Evolutionary conservation across 1,140 invertebrate genomes (phyloP).

Genomic region (Luehdorfia chinensis): DNA sequence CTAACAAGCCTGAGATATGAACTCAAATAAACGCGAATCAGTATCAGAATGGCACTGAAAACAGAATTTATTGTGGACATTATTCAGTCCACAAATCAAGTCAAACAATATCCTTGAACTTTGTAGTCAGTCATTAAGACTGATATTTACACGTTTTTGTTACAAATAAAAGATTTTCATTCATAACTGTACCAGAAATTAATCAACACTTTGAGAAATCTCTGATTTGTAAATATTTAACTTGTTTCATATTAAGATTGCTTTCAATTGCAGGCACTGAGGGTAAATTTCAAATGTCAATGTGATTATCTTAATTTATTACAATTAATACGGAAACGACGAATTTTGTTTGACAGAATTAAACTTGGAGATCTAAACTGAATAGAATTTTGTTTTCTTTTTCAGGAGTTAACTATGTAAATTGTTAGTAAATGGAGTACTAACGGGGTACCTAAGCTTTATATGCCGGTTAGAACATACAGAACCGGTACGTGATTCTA

Average conservation of each 20-base stretch:
- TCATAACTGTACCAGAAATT: conserved; percentile 8
- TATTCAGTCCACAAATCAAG: neutral
- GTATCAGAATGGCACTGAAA: conserved; percentile 9
- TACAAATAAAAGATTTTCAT: neutral
- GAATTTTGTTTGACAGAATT: neutral
- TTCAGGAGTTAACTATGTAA: no score
- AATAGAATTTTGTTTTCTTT: no score
- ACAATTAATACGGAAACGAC: neutral
- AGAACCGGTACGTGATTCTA: no score
- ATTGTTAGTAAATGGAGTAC: no score
- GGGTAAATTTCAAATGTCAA: neutral
- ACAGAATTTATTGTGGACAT: conserved; percentile 11
- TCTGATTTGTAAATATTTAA: conserved; percentile 14
- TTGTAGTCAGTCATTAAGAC: neutral
- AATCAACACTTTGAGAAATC: conserved; percentile 15
- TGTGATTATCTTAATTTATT: neutral
- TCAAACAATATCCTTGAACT: neutral
- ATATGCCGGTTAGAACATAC: no score
- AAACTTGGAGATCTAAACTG: no score
- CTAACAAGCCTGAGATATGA: conserved; percentile 12
- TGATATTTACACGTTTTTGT: neutral
- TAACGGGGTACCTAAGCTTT: no score
- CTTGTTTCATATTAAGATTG: conserved; percentile 5
- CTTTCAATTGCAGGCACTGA: neutral
- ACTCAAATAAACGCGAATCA: conserved; percentile 16